These are phyloP conservation scores for Physocephala rufipes DNA, from an alignment of 2,888 invertebrate species.

Conservation along the genomic window DNA sequence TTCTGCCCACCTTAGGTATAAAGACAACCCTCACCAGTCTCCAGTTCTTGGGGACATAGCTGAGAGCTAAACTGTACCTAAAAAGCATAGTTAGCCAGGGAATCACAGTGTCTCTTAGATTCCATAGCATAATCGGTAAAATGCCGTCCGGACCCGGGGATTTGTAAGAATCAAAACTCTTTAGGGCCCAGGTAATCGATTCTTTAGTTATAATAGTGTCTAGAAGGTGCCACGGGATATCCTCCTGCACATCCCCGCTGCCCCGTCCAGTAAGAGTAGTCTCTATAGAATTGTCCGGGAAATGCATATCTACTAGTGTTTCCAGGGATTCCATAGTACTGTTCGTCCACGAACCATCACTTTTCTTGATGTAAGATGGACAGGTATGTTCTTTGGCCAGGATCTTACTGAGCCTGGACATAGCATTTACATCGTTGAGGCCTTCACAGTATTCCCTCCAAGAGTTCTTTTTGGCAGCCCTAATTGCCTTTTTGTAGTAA, in stretches of 20 bases:
- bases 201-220: neutral
- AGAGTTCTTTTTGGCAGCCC: neutral
- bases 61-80: neutral
- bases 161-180: neutral
- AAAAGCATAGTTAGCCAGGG: neutral
- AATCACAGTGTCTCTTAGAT: neutral
- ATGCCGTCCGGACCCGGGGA: neutral
- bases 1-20: neutral
- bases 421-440: neutral
- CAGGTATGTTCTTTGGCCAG: neutral
- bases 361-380: neutral
- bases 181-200: neutral
- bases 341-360: neutral
- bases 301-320: neutral
- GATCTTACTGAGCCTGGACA: neutral
- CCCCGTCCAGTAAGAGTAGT: neutral
- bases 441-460: neutral
- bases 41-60: neutral
- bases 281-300: neutral
- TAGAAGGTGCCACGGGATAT: neutral
- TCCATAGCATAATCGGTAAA: conserved; percentile 4
- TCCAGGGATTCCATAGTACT: neutral
- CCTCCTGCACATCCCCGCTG: neutral
- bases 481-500: neutral
- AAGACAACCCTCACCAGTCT: neutral